Evolutionary conservation across 1,140 invertebrate species (phyloP).

Genomic region (Drosophila lini): DNA sequence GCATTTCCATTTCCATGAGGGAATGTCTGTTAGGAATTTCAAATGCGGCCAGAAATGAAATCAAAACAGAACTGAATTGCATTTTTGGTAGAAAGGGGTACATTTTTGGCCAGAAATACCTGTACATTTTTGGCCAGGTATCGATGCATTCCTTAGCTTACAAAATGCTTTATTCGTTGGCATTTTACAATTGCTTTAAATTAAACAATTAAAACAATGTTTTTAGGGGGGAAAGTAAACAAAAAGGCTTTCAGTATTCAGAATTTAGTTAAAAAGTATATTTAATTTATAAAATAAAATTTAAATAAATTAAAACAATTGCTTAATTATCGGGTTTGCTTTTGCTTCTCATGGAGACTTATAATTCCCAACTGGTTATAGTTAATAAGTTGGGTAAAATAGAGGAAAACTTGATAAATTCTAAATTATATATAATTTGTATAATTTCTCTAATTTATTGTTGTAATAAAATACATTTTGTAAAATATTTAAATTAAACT

Average conservation of each 20-base stretch:
- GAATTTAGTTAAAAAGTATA: too few species aligned
- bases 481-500: background rate
- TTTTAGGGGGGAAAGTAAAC: too few species aligned
- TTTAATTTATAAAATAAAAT: too few species aligned
- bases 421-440: too few species aligned
- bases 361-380: too few species aligned
- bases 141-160: background rate
- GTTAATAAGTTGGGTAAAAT: too few species aligned
- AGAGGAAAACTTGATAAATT: too few species aligned
- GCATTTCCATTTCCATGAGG: conserved; percentile 2
- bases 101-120: background rate
- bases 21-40: background rate
- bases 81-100: background rate
- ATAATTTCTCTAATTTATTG: too few species aligned
- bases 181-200: background rate
- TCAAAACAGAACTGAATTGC: conserved; percentile 6
- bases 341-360: too few species aligned
- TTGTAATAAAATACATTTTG: background rate
- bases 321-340: too few species aligned
- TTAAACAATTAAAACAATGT: background rate
- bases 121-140: background rate
- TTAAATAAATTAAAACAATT: too few species aligned
- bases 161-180: background rate
- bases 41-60: conserved; percentile 15
- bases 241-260: too few species aligned